These are phyloP conservation scores for Pungitius pungitius DNA, from an alignment of 2,113 vertebrate species.

Conservation along the genomic window DNA sequence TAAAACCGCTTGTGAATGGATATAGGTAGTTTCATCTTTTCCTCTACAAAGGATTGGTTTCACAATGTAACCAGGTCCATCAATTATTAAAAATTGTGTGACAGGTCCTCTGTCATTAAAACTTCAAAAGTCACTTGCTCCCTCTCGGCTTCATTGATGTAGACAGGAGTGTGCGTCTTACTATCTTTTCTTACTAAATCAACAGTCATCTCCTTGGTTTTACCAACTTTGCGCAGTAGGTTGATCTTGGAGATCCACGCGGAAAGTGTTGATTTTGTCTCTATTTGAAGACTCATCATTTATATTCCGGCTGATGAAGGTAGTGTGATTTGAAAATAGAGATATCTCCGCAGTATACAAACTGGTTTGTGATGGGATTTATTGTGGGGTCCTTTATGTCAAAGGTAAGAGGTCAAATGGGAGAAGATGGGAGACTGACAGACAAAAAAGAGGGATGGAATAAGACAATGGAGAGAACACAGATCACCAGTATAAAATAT, in stretches of 20 bases:
- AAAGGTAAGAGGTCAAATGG: neutral
- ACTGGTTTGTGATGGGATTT: neutral
- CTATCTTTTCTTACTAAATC: too few relatives aligned
- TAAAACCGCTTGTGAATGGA: neutral
- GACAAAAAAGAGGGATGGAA: neutral
- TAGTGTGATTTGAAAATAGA: too few relatives aligned
- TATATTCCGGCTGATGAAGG: too few relatives aligned
- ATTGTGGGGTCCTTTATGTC: slow-evolving; percentile 4
- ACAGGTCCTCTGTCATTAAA: neutral
- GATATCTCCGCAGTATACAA: neutral
- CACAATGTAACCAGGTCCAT: neutral
- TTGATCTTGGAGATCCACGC: too few relatives aligned
- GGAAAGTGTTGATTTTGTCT: too few relatives aligned
- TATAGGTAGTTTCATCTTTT: neutral
- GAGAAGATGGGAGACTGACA: neutral
- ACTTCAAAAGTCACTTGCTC: too few relatives aligned
- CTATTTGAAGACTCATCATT: too few relatives aligned
- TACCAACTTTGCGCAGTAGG: too few relatives aligned
- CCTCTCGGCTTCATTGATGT: too few relatives aligned
- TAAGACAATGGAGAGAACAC: too few relatives aligned
- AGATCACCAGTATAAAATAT: neutral
- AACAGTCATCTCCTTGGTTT: too few relatives aligned
- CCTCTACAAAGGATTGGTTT: neutral
- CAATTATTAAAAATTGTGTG: neutral
- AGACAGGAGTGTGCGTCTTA: too few relatives aligned